These are phyloP conservation scores for Cygnus atratus DNA, from an alignment of 2,113 vertebrate species.

Conservation along the genomic window DNA sequence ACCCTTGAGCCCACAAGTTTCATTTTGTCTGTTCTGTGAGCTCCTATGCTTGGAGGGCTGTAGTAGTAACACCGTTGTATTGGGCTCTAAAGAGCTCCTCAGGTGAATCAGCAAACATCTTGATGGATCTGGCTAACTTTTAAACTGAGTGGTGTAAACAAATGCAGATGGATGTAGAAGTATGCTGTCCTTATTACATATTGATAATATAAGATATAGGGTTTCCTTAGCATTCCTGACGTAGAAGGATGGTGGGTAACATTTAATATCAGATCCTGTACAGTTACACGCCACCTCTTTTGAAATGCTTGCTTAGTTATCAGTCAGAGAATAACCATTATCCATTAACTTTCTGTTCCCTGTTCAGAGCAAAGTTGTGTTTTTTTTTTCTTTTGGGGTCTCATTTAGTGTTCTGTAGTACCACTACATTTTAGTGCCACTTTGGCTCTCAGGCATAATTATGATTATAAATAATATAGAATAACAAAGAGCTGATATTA, in stretches of 20 bases:
- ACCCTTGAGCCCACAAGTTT: constrained; percentile 31
- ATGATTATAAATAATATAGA: not conserved
- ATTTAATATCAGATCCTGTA: not conserved
- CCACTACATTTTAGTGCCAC: not conserved
- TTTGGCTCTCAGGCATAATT: not conserved
- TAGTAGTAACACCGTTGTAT: not conserved
- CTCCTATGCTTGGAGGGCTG: not conserved
- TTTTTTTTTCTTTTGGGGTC: not conserved
- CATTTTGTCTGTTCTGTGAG: constrained; percentile 37
- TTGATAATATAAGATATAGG: not conserved
- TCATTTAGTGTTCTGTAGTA: not conserved
- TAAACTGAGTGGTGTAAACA: not conserved
- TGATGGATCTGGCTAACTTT: not conserved
- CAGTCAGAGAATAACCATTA: not conserved
- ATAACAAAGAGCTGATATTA: not conserved
- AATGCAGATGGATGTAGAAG: not conserved
- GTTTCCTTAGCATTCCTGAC: not conserved
- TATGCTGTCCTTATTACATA: not conserved
- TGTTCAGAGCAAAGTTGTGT: not conserved
- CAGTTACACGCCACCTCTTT: not conserved
- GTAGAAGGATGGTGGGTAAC: not conserved
- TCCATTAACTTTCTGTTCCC: not conserved
- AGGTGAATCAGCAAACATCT: not conserved
- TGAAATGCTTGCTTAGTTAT: not conserved
- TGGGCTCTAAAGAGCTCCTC: not conserved